Conservation (phyloP, 1,140 invertebrate species). For the Bombus soroeensis region DNA sequence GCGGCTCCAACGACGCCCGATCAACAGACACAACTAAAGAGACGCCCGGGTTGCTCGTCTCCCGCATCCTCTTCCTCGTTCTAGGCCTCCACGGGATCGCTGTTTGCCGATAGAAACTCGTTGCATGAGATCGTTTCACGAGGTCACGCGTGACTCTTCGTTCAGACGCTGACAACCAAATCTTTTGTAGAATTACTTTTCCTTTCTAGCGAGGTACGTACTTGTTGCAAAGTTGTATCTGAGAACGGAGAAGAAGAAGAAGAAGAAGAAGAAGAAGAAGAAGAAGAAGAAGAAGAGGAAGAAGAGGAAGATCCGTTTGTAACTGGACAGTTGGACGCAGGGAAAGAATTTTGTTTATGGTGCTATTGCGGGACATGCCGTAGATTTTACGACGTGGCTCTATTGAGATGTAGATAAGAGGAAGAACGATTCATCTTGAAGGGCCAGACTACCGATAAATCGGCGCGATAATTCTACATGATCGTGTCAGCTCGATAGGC, state of each 20-base stretch:
- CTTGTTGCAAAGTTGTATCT: background rate
- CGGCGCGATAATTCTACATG: slow-evolving; percentile 1
- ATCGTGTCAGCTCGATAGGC: background rate
- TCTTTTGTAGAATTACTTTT: background rate
- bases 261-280: background rate
- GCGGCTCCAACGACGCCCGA: slow-evolving; percentile 58
- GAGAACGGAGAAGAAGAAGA: background rate
- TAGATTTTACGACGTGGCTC: slow-evolving; percentile 22
- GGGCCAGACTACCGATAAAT: background rate
- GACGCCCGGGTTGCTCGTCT: slow-evolving; percentile 1
- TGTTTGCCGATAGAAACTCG: background rate
- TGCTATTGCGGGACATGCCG: background rate
- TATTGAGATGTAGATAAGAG: slow-evolving; percentile 33
- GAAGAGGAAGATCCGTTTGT: background rate
- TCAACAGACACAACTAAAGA: slow-evolving; percentile 48
- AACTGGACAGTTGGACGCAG: background rate
- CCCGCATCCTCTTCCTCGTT: background rate
- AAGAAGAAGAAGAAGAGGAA: background rate
- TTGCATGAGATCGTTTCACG: background rate
- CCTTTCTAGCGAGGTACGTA: background rate
- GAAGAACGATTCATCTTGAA: slow-evolving; percentile 9
- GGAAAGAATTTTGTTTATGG: slow-evolving; percentile 20
- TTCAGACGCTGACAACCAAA: no score
- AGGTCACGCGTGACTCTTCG: background rate
- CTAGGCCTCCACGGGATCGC: background rate